Percentiles rank a stretch among this genome's conserved stretches.
phyloP scores from a whole-genome alignment of 1,140 invertebrate genomes.

The Babylonia areolata region DNA sequence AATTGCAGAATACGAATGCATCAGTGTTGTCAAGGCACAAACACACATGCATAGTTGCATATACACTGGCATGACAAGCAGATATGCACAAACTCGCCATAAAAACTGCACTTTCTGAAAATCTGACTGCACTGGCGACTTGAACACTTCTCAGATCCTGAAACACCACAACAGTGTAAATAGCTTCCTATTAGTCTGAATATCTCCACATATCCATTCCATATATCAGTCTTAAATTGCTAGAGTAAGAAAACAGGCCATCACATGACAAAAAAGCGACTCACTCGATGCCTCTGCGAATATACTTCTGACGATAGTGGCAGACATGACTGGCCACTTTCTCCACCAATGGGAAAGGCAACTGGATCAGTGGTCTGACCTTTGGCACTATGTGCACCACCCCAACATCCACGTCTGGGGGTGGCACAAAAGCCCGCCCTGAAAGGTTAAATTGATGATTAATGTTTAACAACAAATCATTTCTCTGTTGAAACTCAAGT shows the following conservation, averaged over 20 bases:
- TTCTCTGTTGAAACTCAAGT: too few species aligned
- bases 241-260: too few species aligned
- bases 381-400: constrained; percentile 92
- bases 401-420: constrained; percentile 96
- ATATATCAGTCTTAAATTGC: too few species aligned
- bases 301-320: constrained; percentile 90
- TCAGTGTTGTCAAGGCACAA: background rate
- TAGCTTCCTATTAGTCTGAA: too few species aligned
- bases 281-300: constrained; percentile 81
- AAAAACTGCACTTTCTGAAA: background rate
- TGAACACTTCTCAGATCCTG: too few species aligned
- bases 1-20: too few species aligned
- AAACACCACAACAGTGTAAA: too few species aligned
- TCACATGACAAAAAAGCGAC: constrained; percentile 34
- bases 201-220: too few species aligned
- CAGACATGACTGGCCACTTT: constrained; percentile 93
- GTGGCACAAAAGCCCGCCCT: constrained; percentile 91
- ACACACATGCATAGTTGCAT: background rate
- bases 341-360: constrained; percentile 91
- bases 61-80: background rate
- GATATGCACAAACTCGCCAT: background rate
- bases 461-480: constrained; percentile 10
- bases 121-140: too few species aligned
- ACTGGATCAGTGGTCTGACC: constrained; percentile 83
- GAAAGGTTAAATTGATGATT: constrained; percentile 62